Evolutionary conservation across 2,797 vertebrate genomes (phyloP).

Genomic region (Protonibea diacanthus): DNA sequence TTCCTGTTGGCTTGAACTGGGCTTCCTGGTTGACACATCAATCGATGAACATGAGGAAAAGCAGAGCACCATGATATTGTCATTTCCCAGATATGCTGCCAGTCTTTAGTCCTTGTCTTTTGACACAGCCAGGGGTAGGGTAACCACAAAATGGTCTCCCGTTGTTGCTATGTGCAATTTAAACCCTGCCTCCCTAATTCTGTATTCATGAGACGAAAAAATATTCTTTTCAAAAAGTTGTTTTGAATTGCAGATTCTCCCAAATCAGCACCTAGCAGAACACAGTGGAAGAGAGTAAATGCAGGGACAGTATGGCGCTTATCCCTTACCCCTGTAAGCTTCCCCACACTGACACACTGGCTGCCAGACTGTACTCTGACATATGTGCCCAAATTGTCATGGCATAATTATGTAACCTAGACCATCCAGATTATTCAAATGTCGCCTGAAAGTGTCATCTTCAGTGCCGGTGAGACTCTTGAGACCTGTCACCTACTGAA

Average conservation of each 20-base stretch:
- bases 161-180: constrained; percentile 77
- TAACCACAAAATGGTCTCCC: constrained; percentile 64
- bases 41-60: constrained; percentile 25
- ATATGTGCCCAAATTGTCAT: constrained; percentile 86
- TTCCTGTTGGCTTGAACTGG: constrained; percentile 39
- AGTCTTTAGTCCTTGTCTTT: constrained; percentile 53
- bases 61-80: constrained; percentile 26
- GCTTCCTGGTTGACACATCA: constrained; percentile 51
- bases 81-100: constrained; percentile 43
- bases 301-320: constrained; percentile 82
- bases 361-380: constrained; percentile 83
- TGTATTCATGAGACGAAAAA: constrained; percentile 85
- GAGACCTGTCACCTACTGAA: constrained; percentile 84
- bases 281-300: constrained; percentile 68
- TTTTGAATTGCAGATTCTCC: constrained; percentile 89
- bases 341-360: constrained; percentile 74
- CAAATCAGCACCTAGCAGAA: constrained; percentile 83
- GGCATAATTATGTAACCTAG: constrained; percentile 89
- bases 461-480: constrained; percentile 76
- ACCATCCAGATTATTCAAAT: constrained; percentile 89
- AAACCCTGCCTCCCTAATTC: constrained; percentile 79
- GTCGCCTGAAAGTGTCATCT: constrained; percentile 82
- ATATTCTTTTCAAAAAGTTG: constrained; percentile 84
- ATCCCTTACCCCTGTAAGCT: constrained; percentile 83
- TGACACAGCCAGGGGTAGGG: constrained; percentile 56